These are phyloP conservation scores for Panonychus citri DNA, from an alignment of 1,140 invertebrate species.

Conservation along the genomic window DNA sequence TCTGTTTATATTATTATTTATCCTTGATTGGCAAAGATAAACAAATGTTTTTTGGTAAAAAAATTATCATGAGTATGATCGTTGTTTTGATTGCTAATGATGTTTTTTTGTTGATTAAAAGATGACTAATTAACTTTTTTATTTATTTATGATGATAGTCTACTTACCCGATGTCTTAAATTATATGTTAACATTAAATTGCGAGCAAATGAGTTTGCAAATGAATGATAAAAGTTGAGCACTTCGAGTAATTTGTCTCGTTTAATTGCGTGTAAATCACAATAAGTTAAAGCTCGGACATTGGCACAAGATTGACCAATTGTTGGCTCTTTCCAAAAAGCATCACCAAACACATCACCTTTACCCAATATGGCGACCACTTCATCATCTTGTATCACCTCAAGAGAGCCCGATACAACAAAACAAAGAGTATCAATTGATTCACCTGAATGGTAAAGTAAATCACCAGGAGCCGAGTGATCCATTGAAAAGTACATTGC, in stretches of 20 bases:
- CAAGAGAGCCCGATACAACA: slow-evolving; percentile 91
- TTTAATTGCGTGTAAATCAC: slow-evolving; percentile 97
- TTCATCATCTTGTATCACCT: slow-evolving; percentile 99
- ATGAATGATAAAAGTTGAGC: slow-evolving; percentile 96
- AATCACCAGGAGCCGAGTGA: slow-evolving; percentile 79
- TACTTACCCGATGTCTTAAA: slow-evolving; percentile 65
- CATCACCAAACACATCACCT: slow-evolving; percentile 96
- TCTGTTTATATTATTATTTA: too few relatives aligned
- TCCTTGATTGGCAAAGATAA: too few relatives aligned
- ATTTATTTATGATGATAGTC: not conserved
- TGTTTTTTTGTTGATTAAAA: too few relatives aligned
- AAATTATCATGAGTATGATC: not conserved
- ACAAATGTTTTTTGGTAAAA: too few relatives aligned
- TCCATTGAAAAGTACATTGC: slow-evolving; percentile 99
- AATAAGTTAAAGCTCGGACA: slow-evolving; percentile 93
- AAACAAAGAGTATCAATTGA: slow-evolving; percentile 96
- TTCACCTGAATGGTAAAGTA: slow-evolving; percentile 51
- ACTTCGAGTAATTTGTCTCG: slow-evolving; percentile 83
- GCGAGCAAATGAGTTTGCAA: slow-evolving; percentile 93
- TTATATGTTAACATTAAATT: slow-evolving; percentile 97
- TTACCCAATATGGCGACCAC: slow-evolving; percentile 96
- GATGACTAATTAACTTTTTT: too few relatives aligned
- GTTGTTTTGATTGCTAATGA: too few relatives aligned
- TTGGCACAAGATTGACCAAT: slow-evolving; percentile 96
- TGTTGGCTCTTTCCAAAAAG: slow-evolving; percentile 91